Evolutionary conservation across 2,888 invertebrate genomes (phyloP).

Genomic region (Xestoiulus laeticollis): DNA sequence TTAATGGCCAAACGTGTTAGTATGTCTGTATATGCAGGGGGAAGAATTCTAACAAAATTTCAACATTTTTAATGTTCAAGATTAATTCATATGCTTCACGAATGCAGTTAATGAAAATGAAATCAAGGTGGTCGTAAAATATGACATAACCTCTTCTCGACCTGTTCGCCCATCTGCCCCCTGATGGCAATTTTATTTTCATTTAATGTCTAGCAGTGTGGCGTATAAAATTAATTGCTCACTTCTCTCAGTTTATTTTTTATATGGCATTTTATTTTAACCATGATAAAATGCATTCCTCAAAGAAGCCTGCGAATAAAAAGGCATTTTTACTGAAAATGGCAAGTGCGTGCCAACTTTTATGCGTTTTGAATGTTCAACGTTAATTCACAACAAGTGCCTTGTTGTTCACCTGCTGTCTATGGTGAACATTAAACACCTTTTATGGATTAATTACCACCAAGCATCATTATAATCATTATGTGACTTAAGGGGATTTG

Average conservation of each 20-base stretch:
- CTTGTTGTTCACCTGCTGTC: neutral
- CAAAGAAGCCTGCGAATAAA: too few relatives aligned
- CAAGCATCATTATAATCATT: neutral
- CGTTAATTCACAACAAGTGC: neutral
- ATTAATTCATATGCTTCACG: neutral
- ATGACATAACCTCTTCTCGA: neutral
- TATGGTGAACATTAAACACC: neutral
- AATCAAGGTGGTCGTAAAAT: constrained; percentile 12
- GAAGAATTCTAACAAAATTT: neutral
- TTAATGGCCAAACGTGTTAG: neutral
- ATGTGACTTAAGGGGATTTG: neutral
- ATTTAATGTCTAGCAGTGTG: neutral
- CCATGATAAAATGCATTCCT: neutral
- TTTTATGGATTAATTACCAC: neutral
- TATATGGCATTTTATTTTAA: neutral
- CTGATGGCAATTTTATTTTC: neutral
- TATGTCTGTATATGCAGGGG: neutral
- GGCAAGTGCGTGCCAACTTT: neutral
- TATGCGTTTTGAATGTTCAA: neutral
- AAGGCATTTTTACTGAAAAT: neutral
- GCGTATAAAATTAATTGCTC: constrained; percentile 6
- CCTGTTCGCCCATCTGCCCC: neutral
- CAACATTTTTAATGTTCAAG: neutral
- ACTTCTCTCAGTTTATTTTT: neutral
- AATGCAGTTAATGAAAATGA: constrained; percentile 8